Evolutionary conservation across 2,888 invertebrate species (phyloP).

Genomic region (Minunthozetes semirufus): DNA sequence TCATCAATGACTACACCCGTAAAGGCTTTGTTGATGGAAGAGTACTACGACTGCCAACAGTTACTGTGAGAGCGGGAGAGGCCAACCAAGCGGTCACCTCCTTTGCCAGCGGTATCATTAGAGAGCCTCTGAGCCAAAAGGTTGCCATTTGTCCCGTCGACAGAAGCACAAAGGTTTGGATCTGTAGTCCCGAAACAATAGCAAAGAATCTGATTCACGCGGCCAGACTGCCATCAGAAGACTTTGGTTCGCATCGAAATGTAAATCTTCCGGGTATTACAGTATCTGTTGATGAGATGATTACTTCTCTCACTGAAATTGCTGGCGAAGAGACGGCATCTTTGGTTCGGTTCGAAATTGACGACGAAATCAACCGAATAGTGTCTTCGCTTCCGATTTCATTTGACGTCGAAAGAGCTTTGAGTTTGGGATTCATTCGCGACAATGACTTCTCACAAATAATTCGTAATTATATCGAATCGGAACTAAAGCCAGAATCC

Average conservation of each 20-base stretch:
- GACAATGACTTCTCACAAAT: not conserved
- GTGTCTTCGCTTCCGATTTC: not conserved
- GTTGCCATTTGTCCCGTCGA: not conserved
- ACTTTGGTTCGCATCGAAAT: not conserved
- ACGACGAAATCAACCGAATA: not conserved
- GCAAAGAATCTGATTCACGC: slow-evolving; percentile 9
- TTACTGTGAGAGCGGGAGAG: not conserved
- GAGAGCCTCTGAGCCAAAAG: not conserved
- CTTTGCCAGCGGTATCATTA: not conserved
- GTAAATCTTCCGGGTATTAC: slow-evolving; percentile 20
- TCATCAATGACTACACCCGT: slow-evolving; percentile 15
- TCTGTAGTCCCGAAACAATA: not conserved
- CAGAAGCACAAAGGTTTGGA: not conserved
- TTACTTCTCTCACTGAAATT: not conserved
- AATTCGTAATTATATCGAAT: not conserved
- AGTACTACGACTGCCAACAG: not conserved
- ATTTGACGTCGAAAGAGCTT: not conserved
- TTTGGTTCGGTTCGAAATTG: not conserved
- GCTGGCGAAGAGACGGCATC: not conserved
- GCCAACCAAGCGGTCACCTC: not conserved
- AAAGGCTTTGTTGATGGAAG: slow-evolving; percentile 7
- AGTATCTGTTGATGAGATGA: not conserved
- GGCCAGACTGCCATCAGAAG: not conserved
- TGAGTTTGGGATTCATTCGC: not conserved
- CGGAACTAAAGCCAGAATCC: not conserved